Conservation (phyloP, 2,113 vertebrate genomes). For the Neoarius graeffei region DNA sequence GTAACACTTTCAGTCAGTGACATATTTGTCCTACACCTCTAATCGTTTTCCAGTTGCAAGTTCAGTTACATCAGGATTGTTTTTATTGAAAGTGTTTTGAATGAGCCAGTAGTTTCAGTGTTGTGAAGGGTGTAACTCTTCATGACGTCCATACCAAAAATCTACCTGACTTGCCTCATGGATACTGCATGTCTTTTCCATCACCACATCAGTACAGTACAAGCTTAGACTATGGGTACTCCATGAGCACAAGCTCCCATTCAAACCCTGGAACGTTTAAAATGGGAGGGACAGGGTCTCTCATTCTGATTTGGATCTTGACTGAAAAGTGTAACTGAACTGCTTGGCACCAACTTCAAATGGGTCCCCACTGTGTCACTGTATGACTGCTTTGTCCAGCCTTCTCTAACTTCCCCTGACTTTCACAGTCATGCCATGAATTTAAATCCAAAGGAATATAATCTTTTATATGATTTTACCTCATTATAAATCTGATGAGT, state of each 20-base stretch:
- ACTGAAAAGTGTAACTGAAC: slow-evolving; percentile 58
- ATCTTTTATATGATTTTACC: not conserved
- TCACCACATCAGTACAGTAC: slow-evolving; percentile 14
- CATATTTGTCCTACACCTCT: not conserved
- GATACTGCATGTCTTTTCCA: slow-evolving; percentile 31
- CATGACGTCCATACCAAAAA: not conserved
- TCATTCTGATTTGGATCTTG: slow-evolving; percentile 54
- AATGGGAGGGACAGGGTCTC: slow-evolving; percentile 27
- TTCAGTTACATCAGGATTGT: not conserved
- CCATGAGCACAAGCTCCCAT: slow-evolving; percentile 20
- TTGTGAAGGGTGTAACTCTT: slow-evolving; percentile 6
- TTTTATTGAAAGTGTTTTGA: slow-evolving; percentile 15
- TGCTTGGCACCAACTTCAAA: slow-evolving; percentile 55
- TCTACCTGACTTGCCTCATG: not conserved
- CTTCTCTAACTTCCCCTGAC: slow-evolving; percentile 26
- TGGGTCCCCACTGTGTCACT: slow-evolving; percentile 27
- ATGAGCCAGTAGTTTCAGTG: not conserved
- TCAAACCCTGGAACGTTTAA: slow-evolving; percentile 38
- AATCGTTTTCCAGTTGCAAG: not conserved
- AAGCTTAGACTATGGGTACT: not conserved
- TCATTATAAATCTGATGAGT: not conserved
- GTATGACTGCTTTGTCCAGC: slow-evolving; percentile 41
- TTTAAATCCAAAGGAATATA: slow-evolving; percentile 14
- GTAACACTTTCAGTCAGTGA: not conserved
- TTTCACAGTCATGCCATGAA: slow-evolving; percentile 9